Base-by-base conservation (phyloP, 2,888 invertebrate genomes). In the Heliconius ethilla region DNA sequence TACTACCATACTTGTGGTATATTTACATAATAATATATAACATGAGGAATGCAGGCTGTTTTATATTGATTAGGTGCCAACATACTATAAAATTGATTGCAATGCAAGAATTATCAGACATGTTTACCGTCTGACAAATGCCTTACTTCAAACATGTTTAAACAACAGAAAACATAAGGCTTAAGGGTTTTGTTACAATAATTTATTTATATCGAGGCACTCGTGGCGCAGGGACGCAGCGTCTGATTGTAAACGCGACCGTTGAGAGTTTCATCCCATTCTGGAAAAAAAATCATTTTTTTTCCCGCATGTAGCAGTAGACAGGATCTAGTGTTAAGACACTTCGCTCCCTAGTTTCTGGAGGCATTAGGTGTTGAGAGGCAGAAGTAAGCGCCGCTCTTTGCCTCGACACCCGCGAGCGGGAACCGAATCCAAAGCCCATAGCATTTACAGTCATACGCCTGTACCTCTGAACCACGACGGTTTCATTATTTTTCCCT, bases 81-180 rank as follows among this genome's bases (percentile, higher is more conserved):
- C 13, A 18, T 29, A 15, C 13, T 27, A 63, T 27, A 63, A 63
- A 63, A 2, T 25, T 27, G 29, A 63, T 63, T 27, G 18, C 15
- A 15, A 63, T 25, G 27, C 27, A 27, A 27, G 27, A 63, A 63
- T 27, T 66, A 33, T 22, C 65, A 10, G 29, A 66, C 6, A 22
- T 40, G 40, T 40, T 40, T 69, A 40, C 15, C 69, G 25, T 70
- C 22, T 51, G 3, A 55, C 25, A 70, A 55, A 55, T 70, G 55
- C 10, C 29, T 11, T 51, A 3, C 11, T 4, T 33, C 13, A 72
- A 72, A 72, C 37, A 37, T 25, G n/a, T n/a, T 25, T 22, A 27
- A 63, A 72, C 18, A 63, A 70, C n/a, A 29, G 4, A 33, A 55
- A 72, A 59, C 33, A 59, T 72, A 59, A 11, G 29, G n/a, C n/a